Conservation (phyloP, 1,140 invertebrate species). For the Aphaenogaster floridana region DNA sequence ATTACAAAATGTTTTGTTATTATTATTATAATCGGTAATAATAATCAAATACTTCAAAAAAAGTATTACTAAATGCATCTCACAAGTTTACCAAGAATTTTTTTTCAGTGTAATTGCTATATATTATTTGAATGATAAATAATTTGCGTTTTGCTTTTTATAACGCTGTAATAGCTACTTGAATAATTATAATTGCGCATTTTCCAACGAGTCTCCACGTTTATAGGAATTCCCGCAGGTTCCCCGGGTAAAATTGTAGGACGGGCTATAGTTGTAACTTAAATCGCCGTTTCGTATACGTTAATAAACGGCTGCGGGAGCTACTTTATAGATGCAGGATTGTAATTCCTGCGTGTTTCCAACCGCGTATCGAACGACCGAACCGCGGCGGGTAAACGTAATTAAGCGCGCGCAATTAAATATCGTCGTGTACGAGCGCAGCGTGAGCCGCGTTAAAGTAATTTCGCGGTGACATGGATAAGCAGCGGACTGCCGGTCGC, state of each 20-base stretch:
- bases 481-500: neutral
- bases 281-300: neutral
- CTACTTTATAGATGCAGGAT: slow-evolving; percentile 17
- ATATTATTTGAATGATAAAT: neutral
- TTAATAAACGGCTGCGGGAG: slow-evolving; percentile 50
- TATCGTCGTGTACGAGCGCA: slow-evolving; percentile 30
- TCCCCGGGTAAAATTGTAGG: neutral
- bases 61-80: no score
- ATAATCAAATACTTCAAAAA: no score
- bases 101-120: no score
- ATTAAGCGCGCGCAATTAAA: slow-evolving; percentile 71
- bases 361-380: neutral
- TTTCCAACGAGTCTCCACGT: neutral
- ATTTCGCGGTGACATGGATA: slow-evolving; percentile 47
- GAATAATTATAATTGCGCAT: slow-evolving; percentile 8
- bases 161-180: neutral
- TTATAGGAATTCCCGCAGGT: neutral
- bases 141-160: neutral
- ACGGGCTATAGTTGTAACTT: neutral
- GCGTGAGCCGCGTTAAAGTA: slow-evolving; percentile 54
- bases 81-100: no score
- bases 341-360: slow-evolving; percentile 39
- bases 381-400: slow-evolving; percentile 13
- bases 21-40: no score
- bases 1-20: no score